These are phyloP conservation scores for Ceratosolen solmsi DNA, from an alignment of 1,140 invertebrate species.

Conservation along the genomic window DNA sequence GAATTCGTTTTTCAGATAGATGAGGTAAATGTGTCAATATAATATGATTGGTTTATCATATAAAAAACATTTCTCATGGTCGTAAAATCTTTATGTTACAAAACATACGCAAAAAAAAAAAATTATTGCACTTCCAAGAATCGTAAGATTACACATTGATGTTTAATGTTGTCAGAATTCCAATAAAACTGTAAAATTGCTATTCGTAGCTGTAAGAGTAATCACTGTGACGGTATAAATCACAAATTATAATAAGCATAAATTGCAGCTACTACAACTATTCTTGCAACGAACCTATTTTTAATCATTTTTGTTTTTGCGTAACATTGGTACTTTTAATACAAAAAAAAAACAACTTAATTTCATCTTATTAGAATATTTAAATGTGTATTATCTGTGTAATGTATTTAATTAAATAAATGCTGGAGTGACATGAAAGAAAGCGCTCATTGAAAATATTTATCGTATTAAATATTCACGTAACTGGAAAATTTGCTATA, in stretches of 20 bases:
- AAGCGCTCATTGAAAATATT: no score
- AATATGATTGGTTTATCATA: not conserved
- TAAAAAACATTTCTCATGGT: slow-evolving; percentile 1
- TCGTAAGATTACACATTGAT: slow-evolving; percentile 13
- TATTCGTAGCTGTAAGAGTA: slow-evolving; percentile 16
- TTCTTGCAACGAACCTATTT: not conserved
- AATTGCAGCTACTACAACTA: not conserved
- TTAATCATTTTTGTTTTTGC: not conserved
- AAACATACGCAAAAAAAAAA: slow-evolving; percentile 11
- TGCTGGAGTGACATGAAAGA: no score
- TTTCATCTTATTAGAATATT: no score
- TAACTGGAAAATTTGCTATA: no score
- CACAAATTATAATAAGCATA: slow-evolving; percentile 24
- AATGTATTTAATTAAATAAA: no score
- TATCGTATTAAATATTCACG: no score
- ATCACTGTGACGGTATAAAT: slow-evolving; percentile 19
- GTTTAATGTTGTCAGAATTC: slow-evolving; percentile 20
- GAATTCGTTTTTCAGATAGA: no score
- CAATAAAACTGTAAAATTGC: slow-evolving; percentile 26
- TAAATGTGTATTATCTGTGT: no score
- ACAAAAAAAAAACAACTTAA: not conserved
- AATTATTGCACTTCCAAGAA: slow-evolving; percentile 16
- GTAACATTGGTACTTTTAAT: not conserved
- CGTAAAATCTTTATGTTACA: slow-evolving; percentile 9
- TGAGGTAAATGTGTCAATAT: not conserved